Evolutionary conservation across 2,113 vertebrate genomes (phyloP).

Genomic region (Hemichromis elongatus): DNA sequence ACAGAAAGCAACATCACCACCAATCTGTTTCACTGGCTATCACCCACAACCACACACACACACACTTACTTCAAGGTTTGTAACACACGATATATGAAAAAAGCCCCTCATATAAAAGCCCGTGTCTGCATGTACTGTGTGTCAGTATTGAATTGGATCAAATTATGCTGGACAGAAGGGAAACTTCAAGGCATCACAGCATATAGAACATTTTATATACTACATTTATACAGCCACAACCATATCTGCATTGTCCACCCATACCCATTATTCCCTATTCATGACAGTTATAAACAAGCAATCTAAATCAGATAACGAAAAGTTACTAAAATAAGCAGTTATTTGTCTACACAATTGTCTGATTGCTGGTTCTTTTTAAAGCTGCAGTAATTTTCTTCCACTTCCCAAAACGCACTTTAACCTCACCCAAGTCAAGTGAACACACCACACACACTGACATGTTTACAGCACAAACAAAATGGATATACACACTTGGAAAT

Average conservation of each 20-base stretch:
- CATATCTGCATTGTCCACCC: not conserved
- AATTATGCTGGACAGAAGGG: constrained; percentile 8
- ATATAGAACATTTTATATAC: not conserved
- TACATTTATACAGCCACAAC: not conserved
- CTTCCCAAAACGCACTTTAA: not conserved
- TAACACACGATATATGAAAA: not conserved
- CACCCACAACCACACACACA: not conserved
- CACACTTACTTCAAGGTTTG: not conserved
- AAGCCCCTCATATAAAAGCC: not conserved
- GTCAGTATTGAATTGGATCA: not conserved
- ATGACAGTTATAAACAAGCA: not conserved
- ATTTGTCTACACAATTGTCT: not conserved
- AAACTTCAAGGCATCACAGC: constrained; percentile 14
- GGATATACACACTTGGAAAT: not conserved
- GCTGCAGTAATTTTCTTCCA: not conserved
- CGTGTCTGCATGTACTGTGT: not conserved
- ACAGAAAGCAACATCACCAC: not conserved
- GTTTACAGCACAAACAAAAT: not conserved
- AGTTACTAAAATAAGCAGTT: not conserved
- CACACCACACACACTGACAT: not conserved
- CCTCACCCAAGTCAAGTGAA: not conserved
- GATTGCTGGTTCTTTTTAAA: not conserved
- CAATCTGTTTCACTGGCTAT: not conserved
- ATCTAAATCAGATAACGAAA: constrained; percentile 18
- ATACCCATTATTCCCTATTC: not conserved